Conservation (phyloP, 2,888 invertebrate species). For the Drosophila suboccidentalis region DNA sequence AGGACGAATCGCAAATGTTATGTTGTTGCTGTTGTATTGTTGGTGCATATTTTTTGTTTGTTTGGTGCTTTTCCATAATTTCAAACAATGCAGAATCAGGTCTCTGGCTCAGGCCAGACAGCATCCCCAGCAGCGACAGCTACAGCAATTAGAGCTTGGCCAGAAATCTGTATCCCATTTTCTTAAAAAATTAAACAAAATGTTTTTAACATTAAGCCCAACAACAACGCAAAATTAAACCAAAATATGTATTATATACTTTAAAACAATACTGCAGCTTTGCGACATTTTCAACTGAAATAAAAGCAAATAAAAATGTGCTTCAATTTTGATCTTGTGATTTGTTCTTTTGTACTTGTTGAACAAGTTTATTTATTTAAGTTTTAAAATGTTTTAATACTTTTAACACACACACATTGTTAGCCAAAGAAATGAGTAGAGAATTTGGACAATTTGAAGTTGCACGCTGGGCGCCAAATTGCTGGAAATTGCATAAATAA, state of each 20-base stretch:
- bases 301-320: background rate
- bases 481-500: constrained; percentile 7
- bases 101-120: constrained; percentile 37
- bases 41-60: constrained; percentile 23
- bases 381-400: background rate
- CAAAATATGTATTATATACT: background rate
- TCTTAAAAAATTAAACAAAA: constrained; percentile 23
- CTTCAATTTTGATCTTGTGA: background rate
- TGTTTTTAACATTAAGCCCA: constrained; percentile 36
- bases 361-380: background rate
- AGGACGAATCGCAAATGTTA: constrained; percentile 63
- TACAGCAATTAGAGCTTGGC: constrained; percentile 65
- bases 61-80: constrained; percentile 49
- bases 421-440: background rate
- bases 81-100: constrained; percentile 51
- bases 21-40: constrained; percentile 39
- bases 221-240: constrained; percentile 6
- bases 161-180: constrained; percentile 41
- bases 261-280: background rate
- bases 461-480: constrained; percentile 2
- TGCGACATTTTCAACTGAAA: background rate
- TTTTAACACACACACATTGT: background rate
- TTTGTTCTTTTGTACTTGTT: background rate
- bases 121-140: constrained; percentile 60
- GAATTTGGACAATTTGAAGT: background rate